A percentile compares a stretch with the other conserved stretches of the same genome.
These are phyloP conservation scores for Heliconius erato DNA, from an alignment of 2,888 invertebrate genomes.

Conservation along the genomic window DNA sequence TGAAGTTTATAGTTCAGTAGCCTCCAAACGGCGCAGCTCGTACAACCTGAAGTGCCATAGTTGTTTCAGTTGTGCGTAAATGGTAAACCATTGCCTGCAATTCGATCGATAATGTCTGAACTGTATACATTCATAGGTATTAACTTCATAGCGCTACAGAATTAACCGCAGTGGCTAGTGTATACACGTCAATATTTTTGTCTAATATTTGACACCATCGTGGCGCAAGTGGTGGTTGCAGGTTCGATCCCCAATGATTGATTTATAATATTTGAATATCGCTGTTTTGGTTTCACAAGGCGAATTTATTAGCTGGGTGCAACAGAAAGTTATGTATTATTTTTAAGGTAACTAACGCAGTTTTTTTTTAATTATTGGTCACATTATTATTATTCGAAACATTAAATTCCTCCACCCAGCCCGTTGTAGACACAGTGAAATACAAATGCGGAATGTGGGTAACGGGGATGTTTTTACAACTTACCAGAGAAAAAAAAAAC, in stretches of 20 bases:
- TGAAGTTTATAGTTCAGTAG: not conserved
- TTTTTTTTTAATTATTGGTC: too few species aligned
- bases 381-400: too few species aligned
- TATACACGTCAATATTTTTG: not conserved
- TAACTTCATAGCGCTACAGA: constrained; percentile 18
- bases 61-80: constrained; percentile 37
- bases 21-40: not conserved
- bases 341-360: too few species aligned
- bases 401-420: too few species aligned
- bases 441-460: not conserved
- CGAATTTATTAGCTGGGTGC: too few species aligned
- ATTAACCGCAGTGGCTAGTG: constrained; percentile 19
- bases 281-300: too few species aligned
- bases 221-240: not conserved
- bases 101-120: constrained; percentile 47
- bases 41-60: constrained; percentile 20
- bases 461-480: not conserved
- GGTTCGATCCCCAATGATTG: not conserved
- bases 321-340: too few species aligned
- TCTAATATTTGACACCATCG: not conserved
- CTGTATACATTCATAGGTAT: constrained; percentile 4
- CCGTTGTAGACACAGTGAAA: too few species aligned
- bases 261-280: too few species aligned
- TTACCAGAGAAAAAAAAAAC: not conserved
- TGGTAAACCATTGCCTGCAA: constrained; percentile 40